Evolutionary conservation across 2,888 invertebrate species (phyloP).

Genomic region (Mechanitis messenoides): DNA sequence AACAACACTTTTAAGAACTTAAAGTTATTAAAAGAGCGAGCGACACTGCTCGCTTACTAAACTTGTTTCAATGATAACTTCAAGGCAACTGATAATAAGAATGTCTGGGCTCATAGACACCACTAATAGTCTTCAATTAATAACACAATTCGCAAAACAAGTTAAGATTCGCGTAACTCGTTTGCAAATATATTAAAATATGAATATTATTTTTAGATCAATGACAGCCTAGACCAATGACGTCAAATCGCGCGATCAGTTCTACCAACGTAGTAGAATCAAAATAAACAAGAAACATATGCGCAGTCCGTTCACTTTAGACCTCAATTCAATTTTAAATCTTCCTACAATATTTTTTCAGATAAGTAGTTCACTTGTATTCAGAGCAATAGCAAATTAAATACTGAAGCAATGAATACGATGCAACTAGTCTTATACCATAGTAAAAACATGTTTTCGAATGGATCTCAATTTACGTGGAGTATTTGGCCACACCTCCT

Average conservation of each 20-base stretch:
- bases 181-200: conserved; percentile 37
- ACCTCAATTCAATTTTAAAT: conserved; percentile 22
- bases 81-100: conserved; percentile 22
- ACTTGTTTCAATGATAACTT: conserved; percentile 16
- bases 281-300: conserved; percentile 40
- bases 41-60: conserved; percentile 29
- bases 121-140: conserved; percentile 20
- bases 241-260: conserved; percentile 64
- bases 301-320: conserved; percentile 25
- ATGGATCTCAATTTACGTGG: conserved; percentile 24
- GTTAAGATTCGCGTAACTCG: conserved; percentile 30
- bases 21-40: conserved; percentile 12
- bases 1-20: conserved; percentile 12
- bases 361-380: conserved; percentile 17
- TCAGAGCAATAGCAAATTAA: conserved; percentile 29
- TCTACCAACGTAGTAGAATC: conserved; percentile 48
- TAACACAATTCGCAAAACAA: conserved; percentile 18
- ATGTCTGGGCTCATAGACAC: conserved; percentile 24
- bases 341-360: conserved; percentile 13
- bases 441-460: conserved; percentile 54
- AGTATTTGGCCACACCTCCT: conserved; percentile 47
- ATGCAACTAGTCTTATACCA: conserved; percentile 43
- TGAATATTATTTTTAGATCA: conserved; percentile 56
- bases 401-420: conserved; percentile 31
- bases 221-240: conserved; percentile 48